These are phyloP conservation scores for Meteorus sp. DNA, from an alignment of 1,140 invertebrate species.

Conservation along the genomic window DNA sequence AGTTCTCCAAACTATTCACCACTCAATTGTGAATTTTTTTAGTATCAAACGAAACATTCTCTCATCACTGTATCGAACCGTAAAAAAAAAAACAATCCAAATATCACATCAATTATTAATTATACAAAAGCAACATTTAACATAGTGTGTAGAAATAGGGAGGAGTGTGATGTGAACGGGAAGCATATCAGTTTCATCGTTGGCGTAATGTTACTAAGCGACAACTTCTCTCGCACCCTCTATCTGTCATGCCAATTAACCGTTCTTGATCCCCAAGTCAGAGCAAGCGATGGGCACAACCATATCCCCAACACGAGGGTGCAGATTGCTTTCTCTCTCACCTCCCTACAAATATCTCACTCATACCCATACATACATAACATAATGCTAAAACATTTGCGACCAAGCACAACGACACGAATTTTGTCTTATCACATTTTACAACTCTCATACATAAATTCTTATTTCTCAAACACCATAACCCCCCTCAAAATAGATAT, in stretches of 20 bases:
- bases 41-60: too few species aligned
- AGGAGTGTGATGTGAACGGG: too few species aligned
- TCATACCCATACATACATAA: too few species aligned
- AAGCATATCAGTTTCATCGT: conserved; percentile 53
- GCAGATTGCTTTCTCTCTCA: conserved; percentile 14
- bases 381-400: conserved; percentile 15
- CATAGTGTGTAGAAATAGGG: too few species aligned
- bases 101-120: too few species aligned
- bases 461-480: neutral
- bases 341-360: too few species aligned
- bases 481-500: neutral
- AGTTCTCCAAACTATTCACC: too few species aligned
- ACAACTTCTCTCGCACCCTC: conserved; percentile 54
- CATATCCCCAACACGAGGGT: neutral
- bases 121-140: too few species aligned
- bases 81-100: too few species aligned
- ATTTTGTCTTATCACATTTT: conserved; percentile 8
- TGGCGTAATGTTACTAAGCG: conserved; percentile 55
- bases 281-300: conserved; percentile 2
- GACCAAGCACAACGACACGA: neutral
- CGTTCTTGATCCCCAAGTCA: conserved; percentile 38
- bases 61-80: too few species aligned
- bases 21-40: too few species aligned
- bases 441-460: neutral
- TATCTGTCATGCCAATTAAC: conserved; percentile 55